These are phyloP conservation scores for Drosophila testacea DNA, from an alignment of 2,888 invertebrate species.

Conservation along the genomic window DNA sequence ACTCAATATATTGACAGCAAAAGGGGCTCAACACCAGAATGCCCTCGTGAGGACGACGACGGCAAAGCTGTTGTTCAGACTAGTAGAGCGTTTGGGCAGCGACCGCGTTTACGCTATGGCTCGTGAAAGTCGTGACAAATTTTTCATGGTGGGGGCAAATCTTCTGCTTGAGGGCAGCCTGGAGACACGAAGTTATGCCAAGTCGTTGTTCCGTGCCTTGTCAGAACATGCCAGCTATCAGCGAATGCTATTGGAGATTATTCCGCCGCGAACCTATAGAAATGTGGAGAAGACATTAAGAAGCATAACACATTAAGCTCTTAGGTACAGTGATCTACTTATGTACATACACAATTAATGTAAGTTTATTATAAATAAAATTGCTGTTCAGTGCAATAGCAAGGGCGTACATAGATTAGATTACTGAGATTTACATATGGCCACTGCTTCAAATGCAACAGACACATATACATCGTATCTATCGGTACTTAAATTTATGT, in stretches of 20 bases:
- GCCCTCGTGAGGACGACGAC: slow-evolving; percentile 94
- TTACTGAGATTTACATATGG: background rate
- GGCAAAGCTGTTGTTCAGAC: slow-evolving; percentile 90
- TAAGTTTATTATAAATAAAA: slow-evolving; percentile 11
- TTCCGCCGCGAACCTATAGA: slow-evolving; percentile 91
- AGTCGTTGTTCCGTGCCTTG: slow-evolving; percentile 90
- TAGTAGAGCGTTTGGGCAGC: slow-evolving; percentile 91
- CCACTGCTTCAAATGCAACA: slow-evolving; percentile 16
- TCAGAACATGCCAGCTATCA: slow-evolving; percentile 91
- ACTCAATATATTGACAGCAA: slow-evolving; percentile 88
- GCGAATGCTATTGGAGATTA: slow-evolving; percentile 91
- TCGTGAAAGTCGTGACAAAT: slow-evolving; percentile 91
- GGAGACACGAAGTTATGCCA: slow-evolving; percentile 93
- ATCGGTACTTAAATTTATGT: slow-evolving; percentile 7
- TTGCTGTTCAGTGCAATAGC: slow-evolving; percentile 1
- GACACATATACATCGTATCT: background rate
- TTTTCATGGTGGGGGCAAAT: slow-evolving; percentile 92
- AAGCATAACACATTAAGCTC: slow-evolving; percentile 71
- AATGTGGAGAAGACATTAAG: slow-evolving; percentile 93
- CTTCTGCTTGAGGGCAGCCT: slow-evolving; percentile 94
- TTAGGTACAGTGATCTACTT: background rate
- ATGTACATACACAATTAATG: slow-evolving; percentile 28
- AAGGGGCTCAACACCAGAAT: slow-evolving; percentile 93
- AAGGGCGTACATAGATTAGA: background rate
- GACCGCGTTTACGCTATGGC: slow-evolving; percentile 90